Percentiles rank a stretch among this genome's conserved stretches.
These are phyloP conservation scores for Riparia riparia DNA, from an alignment of 2,113 vertebrate species.

Conservation along the genomic window DNA sequence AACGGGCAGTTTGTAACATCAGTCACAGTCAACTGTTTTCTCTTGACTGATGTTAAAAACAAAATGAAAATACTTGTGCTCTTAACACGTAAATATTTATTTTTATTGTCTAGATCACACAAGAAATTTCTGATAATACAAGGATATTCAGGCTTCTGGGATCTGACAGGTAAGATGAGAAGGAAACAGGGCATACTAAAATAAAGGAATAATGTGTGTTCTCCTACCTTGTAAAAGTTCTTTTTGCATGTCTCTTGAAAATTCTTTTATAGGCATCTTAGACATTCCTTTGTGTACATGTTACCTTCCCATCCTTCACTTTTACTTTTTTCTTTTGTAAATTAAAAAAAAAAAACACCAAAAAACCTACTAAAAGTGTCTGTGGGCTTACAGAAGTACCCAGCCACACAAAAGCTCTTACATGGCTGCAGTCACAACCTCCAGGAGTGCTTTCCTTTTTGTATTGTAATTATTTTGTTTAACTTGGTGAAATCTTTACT, in stretches of 20 bases:
- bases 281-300: not conserved
- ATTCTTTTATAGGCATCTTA: not conserved
- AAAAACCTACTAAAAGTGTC: not conserved
- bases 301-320: not conserved
- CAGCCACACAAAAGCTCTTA: not conserved
- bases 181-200: not conserved
- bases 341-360: not conserved
- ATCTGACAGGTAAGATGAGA: slow-evolving; percentile 90
- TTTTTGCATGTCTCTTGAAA: not conserved
- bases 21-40: not conserved
- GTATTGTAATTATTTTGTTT: not conserved
- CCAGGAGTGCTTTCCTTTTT: not conserved
- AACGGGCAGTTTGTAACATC: not conserved
- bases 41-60: not conserved
- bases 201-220: not conserved
- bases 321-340: not conserved
- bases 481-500: not conserved
- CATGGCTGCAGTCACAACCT: not conserved
- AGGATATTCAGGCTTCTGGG: slow-evolving; percentile 98
- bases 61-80: not conserved
- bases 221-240: not conserved
- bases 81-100: not conserved
- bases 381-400: not conserved
- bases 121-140: slow-evolving; percentile 97
- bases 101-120: slow-evolving; percentile 87